Evolutionary conservation across 1,140 invertebrate genomes (phyloP).

Genomic region (Onthophagus taurus): DNA sequence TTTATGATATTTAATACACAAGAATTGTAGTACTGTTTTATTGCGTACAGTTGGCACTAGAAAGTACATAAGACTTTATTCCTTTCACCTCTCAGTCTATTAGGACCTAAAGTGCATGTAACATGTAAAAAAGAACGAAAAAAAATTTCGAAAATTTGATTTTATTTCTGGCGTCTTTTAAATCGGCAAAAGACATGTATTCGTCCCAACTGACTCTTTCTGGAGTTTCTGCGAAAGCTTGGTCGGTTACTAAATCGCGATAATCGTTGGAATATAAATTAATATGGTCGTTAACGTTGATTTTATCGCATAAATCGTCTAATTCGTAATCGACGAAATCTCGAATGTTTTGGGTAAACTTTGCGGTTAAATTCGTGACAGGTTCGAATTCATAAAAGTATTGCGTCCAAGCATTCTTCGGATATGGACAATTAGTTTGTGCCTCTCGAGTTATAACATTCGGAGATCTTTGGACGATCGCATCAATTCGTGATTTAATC

Average conservation of each 20-base stretch:
- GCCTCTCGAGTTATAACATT: constrained; percentile 39
- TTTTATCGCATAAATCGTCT: constrained; percentile 34
- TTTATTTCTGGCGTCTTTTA: constrained; percentile 47
- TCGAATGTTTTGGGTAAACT: constrained; percentile 41
- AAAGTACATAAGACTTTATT: too few relatives aligned
- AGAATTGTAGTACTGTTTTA: too few relatives aligned
- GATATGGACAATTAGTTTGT: constrained; percentile 55
- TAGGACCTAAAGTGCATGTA: too few relatives aligned
- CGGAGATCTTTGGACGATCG: constrained; percentile 42
- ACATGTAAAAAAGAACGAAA: too few relatives aligned
- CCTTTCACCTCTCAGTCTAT: too few relatives aligned
- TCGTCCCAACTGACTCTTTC: constrained; percentile 41
- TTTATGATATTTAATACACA: too few relatives aligned
- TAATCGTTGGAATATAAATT: constrained; percentile 59
- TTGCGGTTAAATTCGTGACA: constrained; percentile 17
- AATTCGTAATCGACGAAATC: constrained; percentile 27
- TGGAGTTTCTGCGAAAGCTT: constrained; percentile 32
- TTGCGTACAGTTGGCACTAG: too few relatives aligned
- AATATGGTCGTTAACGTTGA: constrained; percentile 49
- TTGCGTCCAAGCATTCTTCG: constrained; percentile 56
- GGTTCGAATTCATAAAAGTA: constrained; percentile 36
- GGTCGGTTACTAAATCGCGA: constrained; percentile 38
- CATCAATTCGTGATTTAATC: constrained; percentile 44
- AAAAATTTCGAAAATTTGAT: constrained; percentile 57
- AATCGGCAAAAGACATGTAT: constrained; percentile 52